Conservation (phyloP, 2,888 invertebrate genomes). For the Tetragnatha montana region DNA sequence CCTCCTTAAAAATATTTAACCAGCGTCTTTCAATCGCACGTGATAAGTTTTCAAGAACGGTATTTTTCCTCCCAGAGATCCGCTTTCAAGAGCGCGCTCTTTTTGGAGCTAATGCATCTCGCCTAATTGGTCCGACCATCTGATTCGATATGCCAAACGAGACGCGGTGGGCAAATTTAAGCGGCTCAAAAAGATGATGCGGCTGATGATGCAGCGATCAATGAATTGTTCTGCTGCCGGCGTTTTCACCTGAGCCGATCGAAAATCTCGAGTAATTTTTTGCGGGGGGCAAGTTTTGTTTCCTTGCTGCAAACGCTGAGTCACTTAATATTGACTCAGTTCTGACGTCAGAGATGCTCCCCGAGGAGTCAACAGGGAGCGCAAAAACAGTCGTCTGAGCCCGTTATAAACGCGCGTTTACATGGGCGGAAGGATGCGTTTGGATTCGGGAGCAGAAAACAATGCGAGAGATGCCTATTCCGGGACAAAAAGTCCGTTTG, state of each 20-base stretch:
- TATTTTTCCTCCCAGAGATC: no score
- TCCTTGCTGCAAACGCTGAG: background rate
- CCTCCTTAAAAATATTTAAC: no score
- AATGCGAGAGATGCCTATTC: no score
- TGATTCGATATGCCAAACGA: background rate
- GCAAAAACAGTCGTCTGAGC: background rate
- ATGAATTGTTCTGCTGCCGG: constrained; percentile 19
- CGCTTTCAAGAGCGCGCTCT: background rate
- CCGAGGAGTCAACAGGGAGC: background rate
- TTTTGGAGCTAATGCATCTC: background rate
- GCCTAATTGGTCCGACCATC: background rate
- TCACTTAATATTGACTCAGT: background rate
- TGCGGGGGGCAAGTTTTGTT: background rate
- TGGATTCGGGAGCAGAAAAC: background rate
- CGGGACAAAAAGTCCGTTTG: no score
- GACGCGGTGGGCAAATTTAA: background rate
- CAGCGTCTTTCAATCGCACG: no score
- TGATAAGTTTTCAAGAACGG: no score
- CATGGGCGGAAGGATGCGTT: background rate
- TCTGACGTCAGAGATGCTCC: background rate
- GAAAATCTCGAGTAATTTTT: background rate
- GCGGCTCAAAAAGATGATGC: background rate
- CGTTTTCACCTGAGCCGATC: background rate
- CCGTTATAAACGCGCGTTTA: background rate
- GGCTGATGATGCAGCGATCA: constrained; percentile 9